Conservation (phyloP, 2,113 vertebrate species). For the Parus major region DNA sequence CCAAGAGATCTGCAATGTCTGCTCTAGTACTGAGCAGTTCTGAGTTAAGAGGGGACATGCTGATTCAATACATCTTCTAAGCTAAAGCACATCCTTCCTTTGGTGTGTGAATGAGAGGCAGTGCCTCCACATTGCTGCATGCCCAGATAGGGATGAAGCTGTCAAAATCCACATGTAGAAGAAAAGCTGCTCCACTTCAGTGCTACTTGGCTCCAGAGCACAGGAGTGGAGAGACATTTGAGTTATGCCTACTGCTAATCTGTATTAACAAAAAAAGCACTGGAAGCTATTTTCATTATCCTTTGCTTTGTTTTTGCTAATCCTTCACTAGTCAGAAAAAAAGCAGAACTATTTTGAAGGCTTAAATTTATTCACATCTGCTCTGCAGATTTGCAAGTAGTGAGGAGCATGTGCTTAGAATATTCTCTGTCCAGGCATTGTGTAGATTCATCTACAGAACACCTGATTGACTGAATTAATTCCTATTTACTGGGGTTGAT, state of each 20-base stretch:
- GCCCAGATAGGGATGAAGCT: neutral
- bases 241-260: neutral
- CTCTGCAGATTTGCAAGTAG: neutral
- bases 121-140: neutral
- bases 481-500: neutral
- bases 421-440: neutral
- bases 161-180: neutral
- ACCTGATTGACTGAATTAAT: neutral
- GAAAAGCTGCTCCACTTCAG: neutral
- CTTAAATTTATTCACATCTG: neutral
- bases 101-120: neutral
- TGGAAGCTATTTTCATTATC: neutral
- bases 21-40: neutral
- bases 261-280: neutral
- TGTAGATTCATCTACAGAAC: neutral
- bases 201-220: neutral
- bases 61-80: neutral
- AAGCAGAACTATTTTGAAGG: neutral
- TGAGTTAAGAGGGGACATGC: neutral
- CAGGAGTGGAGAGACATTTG: neutral
- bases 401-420: neutral
- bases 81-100: neutral
- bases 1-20: neutral
- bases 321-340: neutral
- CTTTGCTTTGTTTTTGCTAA: constrained; percentile 9